phyloP scores from a whole-genome alignment of 2,888 invertebrate species.

The Thyatira batis region DNA sequence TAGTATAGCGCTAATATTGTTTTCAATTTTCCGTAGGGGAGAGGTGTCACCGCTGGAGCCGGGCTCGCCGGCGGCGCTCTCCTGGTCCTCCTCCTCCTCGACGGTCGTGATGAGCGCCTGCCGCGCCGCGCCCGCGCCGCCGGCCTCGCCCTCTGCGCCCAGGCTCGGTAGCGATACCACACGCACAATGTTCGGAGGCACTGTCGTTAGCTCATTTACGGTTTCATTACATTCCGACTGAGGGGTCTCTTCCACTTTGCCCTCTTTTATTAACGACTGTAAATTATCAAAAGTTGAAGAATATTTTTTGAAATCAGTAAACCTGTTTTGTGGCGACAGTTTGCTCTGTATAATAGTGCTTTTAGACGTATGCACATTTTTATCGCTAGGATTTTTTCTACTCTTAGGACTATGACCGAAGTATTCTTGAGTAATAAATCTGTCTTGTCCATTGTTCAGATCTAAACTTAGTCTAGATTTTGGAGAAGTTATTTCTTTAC shows the following conservation, averaged over 20 bases:
- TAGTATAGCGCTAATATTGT: constrained; percentile 87
- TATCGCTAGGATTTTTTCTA: constrained; percentile 66
- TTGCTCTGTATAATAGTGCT: constrained; percentile 65
- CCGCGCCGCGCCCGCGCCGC: constrained; percentile 82
- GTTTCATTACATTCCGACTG: constrained; percentile 80
- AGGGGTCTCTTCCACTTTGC: constrained; percentile 82
- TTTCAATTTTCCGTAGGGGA: constrained; percentile 87
- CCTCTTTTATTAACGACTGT: constrained; percentile 87
- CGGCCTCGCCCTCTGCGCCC: constrained; percentile 77
- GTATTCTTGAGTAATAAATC: constrained; percentile 71
- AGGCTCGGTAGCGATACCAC: constrained; percentile 87
- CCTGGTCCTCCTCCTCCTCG: constrained; percentile 87
- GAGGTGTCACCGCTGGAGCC: constrained; percentile 84
- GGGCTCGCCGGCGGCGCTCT: constrained; percentile 77
- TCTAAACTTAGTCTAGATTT: constrained; percentile 84
- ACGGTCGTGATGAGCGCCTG: constrained; percentile 86
- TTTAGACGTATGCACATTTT: constrained; percentile 49
- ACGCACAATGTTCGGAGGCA: constrained; percentile 85
- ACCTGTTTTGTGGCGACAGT: constrained; percentile 80
- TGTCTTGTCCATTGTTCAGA: constrained; percentile 80
- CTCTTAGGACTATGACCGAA: constrained; percentile 77
- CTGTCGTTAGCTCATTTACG: constrained; percentile 84
- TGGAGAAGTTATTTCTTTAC: constrained; percentile 82
- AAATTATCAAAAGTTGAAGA: constrained; percentile 90
- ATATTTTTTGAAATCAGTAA: constrained; percentile 86